Percentiles rank a stretch among this genome's conserved stretches.
These are phyloP conservation scores for Caenorhabditis sp. DNA, from an alignment of 2,888 invertebrate species.

Conservation along the genomic window DNA sequence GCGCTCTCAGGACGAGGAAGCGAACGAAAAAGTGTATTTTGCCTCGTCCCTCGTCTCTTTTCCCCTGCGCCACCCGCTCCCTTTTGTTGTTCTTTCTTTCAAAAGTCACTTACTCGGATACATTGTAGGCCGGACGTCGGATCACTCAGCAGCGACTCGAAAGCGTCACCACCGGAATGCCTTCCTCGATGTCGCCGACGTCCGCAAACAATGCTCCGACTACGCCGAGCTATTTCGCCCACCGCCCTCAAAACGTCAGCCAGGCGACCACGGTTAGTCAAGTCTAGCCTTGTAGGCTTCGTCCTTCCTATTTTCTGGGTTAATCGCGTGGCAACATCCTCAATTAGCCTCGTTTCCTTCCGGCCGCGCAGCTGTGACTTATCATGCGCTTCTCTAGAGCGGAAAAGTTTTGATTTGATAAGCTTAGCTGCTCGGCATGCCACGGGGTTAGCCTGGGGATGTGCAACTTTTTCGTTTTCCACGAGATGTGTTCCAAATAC, in stretches of 20 bases:
- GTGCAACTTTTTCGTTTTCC: no score
- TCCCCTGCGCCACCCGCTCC: not conserved
- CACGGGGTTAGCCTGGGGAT: no score
- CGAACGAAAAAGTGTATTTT: not conserved
- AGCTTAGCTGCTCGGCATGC: no score
- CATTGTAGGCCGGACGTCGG: conserved; percentile 31
- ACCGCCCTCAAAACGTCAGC: conserved; percentile 31
- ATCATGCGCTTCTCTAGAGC: no score
- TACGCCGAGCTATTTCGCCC: conserved; percentile 40
- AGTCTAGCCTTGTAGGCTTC: conserved; percentile 37
- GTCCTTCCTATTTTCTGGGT: conserved; percentile 33
- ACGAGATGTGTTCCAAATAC: no score
- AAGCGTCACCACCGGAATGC: not conserved
- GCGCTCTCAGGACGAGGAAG: conserved; percentile 3
- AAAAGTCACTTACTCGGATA: not conserved
- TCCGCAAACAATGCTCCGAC: conserved; percentile 12
- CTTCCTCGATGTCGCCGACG: conserved; percentile 18
- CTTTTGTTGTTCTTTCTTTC: not conserved
- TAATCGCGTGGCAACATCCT: conserved; percentile 20
- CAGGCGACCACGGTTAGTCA: conserved; percentile 31
- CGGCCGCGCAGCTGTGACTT: no score
- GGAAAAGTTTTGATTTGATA: no score
- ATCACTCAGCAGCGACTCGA: conserved; percentile 7
- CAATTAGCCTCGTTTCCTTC: conserved; percentile 10
- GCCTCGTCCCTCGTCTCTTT: not conserved